Base-by-base conservation (phyloP, 1,140 invertebrate genomes). In the Trissolcus basalis region DNA sequence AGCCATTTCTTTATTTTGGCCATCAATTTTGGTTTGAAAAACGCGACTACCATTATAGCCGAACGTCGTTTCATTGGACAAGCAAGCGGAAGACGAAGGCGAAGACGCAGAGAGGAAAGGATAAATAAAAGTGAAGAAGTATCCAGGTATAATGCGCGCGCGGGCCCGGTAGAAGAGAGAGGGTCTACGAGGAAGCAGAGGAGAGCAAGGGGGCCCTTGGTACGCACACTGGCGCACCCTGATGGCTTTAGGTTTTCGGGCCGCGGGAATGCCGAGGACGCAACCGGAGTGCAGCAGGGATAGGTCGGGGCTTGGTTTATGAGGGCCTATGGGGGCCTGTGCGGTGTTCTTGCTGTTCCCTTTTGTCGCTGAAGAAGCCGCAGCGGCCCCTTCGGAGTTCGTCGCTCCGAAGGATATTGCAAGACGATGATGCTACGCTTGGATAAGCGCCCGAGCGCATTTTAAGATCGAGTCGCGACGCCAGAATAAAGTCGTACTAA, bases 261-360 rank as follows among this genome's bases (percentile, higher is more conserved):
- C 72, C 63, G 64, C 64, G 72, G 47, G 72, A 75, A 75, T 75
- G 72, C 64, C 72, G 72, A 75, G 72, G 72, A 75, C 72, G 72
- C 64, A 74, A 73, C 55, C 61, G 49, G n/a, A 48, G 60, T 50
- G 33, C 50, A 36, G 70, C 61, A 64, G 59, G 65, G 72, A 75
- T 69, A 75, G 72, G 72, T 75, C 72, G 72, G 72, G 64, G 72
- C 59, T 75, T 69, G 60, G 64, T 69, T 75, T 64, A 69, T 47
- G 72, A 63, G 64, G 64, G 60, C 72, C 72, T 75, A 75, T 69
- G 65, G 72, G 72, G 64, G 72, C 64, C 64, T 59, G 53, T 35
- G 49, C 56, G 49, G 63, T 44, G 44, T 51, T 77, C 74, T 71
- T 77, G 54, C 49, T 71, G 61, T 77, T 77, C 56, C 36, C 68